phyloP scores from a whole-genome alignment of 2,888 invertebrate genomes.

The Hipparchia semele region DNA sequence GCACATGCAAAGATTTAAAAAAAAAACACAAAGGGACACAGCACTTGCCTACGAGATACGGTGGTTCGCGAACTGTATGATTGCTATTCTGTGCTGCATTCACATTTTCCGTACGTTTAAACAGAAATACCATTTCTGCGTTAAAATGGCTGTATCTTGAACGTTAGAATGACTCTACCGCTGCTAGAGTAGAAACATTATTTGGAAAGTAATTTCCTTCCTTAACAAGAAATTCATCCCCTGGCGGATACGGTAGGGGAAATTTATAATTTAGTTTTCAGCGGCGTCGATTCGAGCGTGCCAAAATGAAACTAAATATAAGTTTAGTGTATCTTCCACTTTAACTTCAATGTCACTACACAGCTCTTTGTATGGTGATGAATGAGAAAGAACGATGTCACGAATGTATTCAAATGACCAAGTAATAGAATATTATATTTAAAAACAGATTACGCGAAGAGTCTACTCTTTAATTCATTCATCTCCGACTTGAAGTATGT shows the following conservation, averaged over 20 bases:
- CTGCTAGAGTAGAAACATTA: background rate
- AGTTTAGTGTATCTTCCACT: background rate
- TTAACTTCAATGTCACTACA: too few species aligned
- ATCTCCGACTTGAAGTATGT: too few species aligned
- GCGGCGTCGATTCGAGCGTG: background rate
- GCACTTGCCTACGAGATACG: background rate
- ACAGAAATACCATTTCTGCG: conserved; percentile 7
- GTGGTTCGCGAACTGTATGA: background rate
- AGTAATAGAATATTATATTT: too few species aligned
- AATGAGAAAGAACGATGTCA: too few species aligned
- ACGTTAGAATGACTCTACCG: background rate
- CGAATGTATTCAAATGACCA: too few species aligned
- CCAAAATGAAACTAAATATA: background rate
- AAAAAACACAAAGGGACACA: too few species aligned
- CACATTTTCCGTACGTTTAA: conserved; percentile 4
- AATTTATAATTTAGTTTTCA: conserved; percentile 13
- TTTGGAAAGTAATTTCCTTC: conserved; percentile 11
- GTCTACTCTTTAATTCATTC: too few species aligned
- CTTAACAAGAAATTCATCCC: background rate
- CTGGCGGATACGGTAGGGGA: background rate
- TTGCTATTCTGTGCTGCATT: background rate
- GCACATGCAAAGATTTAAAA: too few species aligned
- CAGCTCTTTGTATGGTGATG: too few species aligned
- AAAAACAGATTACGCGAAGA: too few species aligned
- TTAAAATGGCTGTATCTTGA: conserved; percentile 12